phyloP scores from a whole-genome alignment of 2,888 invertebrate genomes.

The Steinernema hermaphroditum region DNA sequence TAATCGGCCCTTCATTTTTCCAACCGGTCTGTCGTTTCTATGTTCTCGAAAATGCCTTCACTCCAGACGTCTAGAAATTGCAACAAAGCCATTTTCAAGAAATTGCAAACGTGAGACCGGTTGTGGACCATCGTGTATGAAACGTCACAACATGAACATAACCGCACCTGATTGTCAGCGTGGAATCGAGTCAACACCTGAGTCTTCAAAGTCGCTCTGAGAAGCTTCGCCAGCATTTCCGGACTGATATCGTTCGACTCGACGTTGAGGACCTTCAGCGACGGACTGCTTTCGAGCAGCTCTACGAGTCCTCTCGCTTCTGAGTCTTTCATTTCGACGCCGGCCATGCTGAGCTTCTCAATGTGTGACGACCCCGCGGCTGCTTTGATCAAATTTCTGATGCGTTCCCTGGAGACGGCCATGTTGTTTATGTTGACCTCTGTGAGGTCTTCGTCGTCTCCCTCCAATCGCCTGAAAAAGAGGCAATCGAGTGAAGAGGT shows the following conservation, averaged over 20 bases:
- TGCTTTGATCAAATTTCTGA: slow-evolving; percentile 83
- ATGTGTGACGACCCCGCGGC: slow-evolving; percentile 86
- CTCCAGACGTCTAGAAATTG: not conserved
- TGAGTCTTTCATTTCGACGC: slow-evolving; percentile 88
- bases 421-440: slow-evolving; percentile 99
- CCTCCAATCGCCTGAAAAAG: slow-evolving; percentile 70
- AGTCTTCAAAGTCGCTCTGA: slow-evolving; percentile 82
- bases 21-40: no score
- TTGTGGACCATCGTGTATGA: no score
- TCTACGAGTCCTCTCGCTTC: slow-evolving; percentile 73
- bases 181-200: slow-evolving; percentile 89
- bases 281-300: slow-evolving; percentile 67
- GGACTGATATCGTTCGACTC: slow-evolving; percentile 97
- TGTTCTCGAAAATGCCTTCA: no score
- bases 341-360: slow-evolving; percentile 86
- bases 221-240: slow-evolving; percentile 80
- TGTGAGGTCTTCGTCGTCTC: slow-evolving; percentile 82
- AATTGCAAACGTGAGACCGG: no score
- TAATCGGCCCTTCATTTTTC: no score
- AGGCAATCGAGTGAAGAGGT: not conserved
- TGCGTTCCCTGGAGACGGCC: slow-evolving; percentile 94
- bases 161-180: slow-evolving; percentile 98
- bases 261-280: slow-evolving; percentile 70
- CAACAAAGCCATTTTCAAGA: no score
- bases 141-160: no score